Base-by-base conservation (phyloP, 2,888 invertebrate genomes). In the Euplagia quadripunctaria region DNA sequence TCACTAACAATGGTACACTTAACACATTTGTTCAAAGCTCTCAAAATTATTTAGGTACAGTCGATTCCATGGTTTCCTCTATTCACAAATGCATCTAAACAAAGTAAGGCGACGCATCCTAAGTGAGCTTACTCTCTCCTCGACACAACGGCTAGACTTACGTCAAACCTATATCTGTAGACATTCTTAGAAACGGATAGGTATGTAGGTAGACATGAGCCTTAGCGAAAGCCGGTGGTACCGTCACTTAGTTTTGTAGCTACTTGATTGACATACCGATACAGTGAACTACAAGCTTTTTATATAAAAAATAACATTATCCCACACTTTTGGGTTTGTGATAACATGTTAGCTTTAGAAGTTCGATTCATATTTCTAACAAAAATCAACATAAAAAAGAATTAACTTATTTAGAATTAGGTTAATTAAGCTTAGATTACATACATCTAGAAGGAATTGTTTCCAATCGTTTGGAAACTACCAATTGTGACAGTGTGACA, bases 41-140 rank as follows among this genome's bases (percentile, higher is more conserved):
- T 31, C 31, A 31, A 31, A 31, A 1, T 31, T 31, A 1, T 49
- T 69, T 41, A 64, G 5, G 49, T 51, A 71, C 46, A 16, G 64
- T 7, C 79, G 68, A 79, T 89, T 92, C 91, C 69, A 90, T 20
- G 51, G 52, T 51, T 68, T 79, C 64, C 82, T 49, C 75, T 91
- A 86, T 91, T 75, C 88, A 81, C 81, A 89, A 92, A 85, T 90
- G 90, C 91, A 91, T 91, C 90, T 90, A 91, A 89, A 91, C 91
- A 91, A 91, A 91, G 91, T 86, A 90, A 88, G 87, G 88, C 86
- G 88, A 87, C 87, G 89, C 89, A 89, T 91, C 86, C 85, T 86
- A 88, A 89, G 84, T 85, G 81, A 84, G 82, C 79, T 85, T 82
- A 88, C 92, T 93, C 93, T 93, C 93, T 90, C 91, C 82, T 81